phyloP scores from a whole-genome alignment of 2,113 vertebrate genomes.

The Camelus bactrianus region DNA sequence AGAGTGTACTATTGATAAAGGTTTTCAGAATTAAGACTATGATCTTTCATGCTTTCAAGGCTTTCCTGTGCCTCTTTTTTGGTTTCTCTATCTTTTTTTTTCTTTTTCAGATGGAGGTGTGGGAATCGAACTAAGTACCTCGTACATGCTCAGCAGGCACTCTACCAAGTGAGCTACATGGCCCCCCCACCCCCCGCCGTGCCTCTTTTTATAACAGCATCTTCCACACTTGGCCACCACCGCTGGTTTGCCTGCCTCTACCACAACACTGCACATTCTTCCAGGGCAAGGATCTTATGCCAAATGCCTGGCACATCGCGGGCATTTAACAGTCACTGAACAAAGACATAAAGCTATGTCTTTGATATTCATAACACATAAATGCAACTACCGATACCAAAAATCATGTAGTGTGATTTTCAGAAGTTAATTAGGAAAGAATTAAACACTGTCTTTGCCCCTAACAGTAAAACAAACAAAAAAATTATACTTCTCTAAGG shows the following conservation, averaged over 20 bases:
- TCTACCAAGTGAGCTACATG: too few relatives aligned
- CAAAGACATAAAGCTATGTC: background rate
- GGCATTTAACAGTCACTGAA: conserved; percentile 29
- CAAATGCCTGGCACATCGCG: background rate
- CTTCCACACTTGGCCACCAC: background rate
- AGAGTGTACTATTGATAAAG: background rate
- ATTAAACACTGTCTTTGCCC: background rate
- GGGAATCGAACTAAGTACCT: too few relatives aligned
- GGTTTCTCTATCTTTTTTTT: too few relatives aligned
- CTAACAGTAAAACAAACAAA: background rate
- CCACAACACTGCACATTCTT: background rate
- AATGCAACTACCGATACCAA: conserved; percentile 19
- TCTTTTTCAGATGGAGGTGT: too few relatives aligned
- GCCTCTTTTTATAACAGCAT: background rate
- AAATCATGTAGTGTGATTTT: background rate
- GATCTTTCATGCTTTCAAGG: background rate
- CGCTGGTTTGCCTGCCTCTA: background rate
- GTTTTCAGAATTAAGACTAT: conserved; percentile 5
- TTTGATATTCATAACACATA: conserved; percentile 18
- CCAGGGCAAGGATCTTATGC: background rate
- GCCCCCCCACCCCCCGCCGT: too few relatives aligned
- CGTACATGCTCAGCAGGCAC: too few relatives aligned
- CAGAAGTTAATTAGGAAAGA: conserved; percentile 24
- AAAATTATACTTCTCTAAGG: background rate
- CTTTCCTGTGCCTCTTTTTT: background rate